Evolutionary conservation across 64 coral and sea anemone species (phyloP), one percentile per base, ranked within the genome.

Genomic region (Cladopsammia gracilis): DNA sequence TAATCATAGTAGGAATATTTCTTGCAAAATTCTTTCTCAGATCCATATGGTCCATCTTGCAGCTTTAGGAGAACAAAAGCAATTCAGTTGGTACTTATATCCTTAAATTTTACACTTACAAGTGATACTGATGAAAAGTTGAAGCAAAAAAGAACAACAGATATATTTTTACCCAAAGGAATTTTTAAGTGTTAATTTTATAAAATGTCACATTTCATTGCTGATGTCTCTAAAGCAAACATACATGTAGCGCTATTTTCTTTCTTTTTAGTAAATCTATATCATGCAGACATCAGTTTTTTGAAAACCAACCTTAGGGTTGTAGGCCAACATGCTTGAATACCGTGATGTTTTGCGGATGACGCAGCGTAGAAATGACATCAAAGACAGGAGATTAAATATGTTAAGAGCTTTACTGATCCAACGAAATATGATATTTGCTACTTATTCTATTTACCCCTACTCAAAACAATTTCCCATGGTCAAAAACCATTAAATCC

Each of bases 1-100:
- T 77, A 93, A 59, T 93, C 91, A 70, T 86, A 93, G 62, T 86
- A 93, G 24, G 62, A 78, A 68, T 80, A 76, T 8, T 93, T 86
- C 52, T 93, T 93, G 49, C 44, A 71, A 20, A 73, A 56, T 45
- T 64, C 75, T 70, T 93, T 87, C 50, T 93, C 91, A 56, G 59
- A 67, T 54, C 51, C 91, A 77, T 47, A 93, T 15, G 82, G 71
- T 23, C 69, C 80, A 86, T 93, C 91, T 84, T 93, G 91, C 15
- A 78, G 67, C 78, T 75, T 58, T 46, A 26, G 65, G 52, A 82
- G 53, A 80, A 73, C 7, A 59, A 83, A 43, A 19, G 1, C 10
- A 83, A 24, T 0, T 49, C 16, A 66, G 19, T 70, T 57, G 47
- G 58, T 4, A 65, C n/a, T 88, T 50, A 34, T 77, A 48, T 76